Evolutionary conservation across 2,888 invertebrate species (phyloP), one percentile per base, ranked within the genome.

Genomic region (Cyclophora albipunctata): DNA sequence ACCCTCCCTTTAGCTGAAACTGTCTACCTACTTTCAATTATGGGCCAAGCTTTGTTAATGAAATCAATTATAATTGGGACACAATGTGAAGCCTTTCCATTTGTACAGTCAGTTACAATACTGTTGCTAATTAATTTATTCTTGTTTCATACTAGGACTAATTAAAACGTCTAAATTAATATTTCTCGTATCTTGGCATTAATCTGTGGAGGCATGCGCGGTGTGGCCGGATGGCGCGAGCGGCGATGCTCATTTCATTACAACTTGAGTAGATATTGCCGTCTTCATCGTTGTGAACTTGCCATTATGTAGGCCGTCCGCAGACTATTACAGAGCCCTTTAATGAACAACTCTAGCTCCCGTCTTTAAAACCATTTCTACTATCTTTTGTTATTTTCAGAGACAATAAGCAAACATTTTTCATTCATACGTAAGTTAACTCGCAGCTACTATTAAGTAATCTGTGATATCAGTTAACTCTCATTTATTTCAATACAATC

Each of bases 1-100:
- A 79, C 84, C 84, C 84, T 81, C 84, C 79, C 78, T 81, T 83
- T 82, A 81, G 75, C 77, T 75, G 80, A 79, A 82, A 82, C 81
- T 82, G 85, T 85, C 84, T 84, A 84, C 85, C 84, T 84, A 85
- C 85, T 86, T 86, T 84, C 86, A 86, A 86, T 86, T 85, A 85
- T 81, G 81, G 78, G 73, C 78, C 78, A 78, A 80, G 84, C 84
- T 82, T 81, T 81, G 79, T 81, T 85, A 84, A 84, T 85, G 73
- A 78, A 82, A 82, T 84, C 80, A 84, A 84, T 85, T 86, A 84
- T 82, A 83, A 84, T 82, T 82, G 78, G 76, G 75, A 77, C 73
- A 81, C 78, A 81, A 78, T 80, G 74, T 72, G 67, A 76, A 74
- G 73, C 72, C 73, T 69, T 71, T 73, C 75, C 66, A 69, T 72